Conservation (phyloP, 2,113 vertebrate genomes). For the Bombycilla garrulus region DNA sequence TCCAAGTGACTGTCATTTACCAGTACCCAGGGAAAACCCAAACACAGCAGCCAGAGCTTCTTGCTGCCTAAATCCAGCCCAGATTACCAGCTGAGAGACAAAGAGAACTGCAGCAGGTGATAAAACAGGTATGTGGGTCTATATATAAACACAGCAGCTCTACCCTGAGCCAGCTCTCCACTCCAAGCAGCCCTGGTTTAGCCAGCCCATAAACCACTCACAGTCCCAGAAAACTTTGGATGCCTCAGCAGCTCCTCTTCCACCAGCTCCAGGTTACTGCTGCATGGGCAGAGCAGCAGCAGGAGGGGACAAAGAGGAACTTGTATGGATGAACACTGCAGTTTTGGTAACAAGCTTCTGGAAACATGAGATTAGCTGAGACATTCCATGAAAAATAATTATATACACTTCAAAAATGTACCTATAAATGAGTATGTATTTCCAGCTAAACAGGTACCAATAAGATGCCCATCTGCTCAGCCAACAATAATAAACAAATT, state of each 20-base stretch:
- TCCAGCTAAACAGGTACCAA: not conserved
- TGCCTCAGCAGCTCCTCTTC: not conserved
- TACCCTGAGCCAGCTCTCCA: not conserved
- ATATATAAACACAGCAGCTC: not conserved
- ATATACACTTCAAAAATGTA: not conserved
- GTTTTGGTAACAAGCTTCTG: not conserved
- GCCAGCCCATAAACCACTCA: not conserved
- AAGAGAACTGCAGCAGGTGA: not conserved
- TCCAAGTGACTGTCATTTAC: not conserved
- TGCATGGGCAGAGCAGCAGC: not conserved
- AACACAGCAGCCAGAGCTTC: not conserved
- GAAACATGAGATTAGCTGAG: not conserved
- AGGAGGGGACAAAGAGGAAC: not conserved
- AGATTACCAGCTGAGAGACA: not conserved
- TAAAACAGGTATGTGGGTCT: not conserved
- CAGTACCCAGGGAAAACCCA: not conserved
- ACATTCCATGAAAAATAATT: not conserved
- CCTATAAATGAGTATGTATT: accelerated
- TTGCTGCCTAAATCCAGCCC: not conserved
- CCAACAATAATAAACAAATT: not conserved
- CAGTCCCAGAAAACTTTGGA: not conserved
- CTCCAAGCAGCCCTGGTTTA: not conserved
- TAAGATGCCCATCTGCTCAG: not conserved
- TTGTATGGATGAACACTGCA: not conserved
- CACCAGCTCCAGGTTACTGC: not conserved